These are phyloP conservation scores for Drosophila chauvacae DNA, from an alignment of 1,140 invertebrate genomes.

Conservation along the genomic window DNA sequence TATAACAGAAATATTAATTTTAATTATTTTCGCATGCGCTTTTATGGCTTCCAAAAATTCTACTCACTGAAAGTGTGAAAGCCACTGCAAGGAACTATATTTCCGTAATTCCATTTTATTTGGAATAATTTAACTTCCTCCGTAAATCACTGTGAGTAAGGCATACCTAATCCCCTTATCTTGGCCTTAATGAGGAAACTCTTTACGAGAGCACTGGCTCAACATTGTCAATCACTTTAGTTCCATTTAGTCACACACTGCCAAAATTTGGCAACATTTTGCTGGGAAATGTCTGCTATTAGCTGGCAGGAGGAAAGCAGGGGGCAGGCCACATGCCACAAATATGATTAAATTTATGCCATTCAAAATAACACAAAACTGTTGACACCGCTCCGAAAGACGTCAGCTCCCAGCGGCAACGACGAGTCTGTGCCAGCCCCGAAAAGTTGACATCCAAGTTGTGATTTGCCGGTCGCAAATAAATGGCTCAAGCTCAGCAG, in stretches of 20 bases:
- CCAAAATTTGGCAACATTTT: conserved; percentile 9
- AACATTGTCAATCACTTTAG: conserved; percentile 33
- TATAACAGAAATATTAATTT: background rate
- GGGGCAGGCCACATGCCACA: conserved; percentile 32
- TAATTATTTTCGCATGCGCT: background rate
- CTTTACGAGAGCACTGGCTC: conserved; percentile 11
- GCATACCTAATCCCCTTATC: background rate
- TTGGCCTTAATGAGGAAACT: conserved; percentile 9
- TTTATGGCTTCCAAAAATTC: background rate
- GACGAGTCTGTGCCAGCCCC: conserved; percentile 5
- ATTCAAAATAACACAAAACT: conserved; percentile 58
- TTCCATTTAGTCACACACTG: conserved; percentile 27
- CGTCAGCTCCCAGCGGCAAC: conserved; percentile 39
- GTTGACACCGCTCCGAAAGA: conserved; percentile 44
- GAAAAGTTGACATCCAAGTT: conserved; percentile 48
- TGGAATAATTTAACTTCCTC: background rate
- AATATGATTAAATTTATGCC: conserved; percentile 73
- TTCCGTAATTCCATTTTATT: conserved; percentile 5
- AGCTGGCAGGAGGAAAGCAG: background rate
- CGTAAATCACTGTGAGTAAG: background rate
- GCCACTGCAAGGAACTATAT: background rate
- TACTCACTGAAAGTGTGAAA: too few relatives aligned
- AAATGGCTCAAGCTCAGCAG: conserved; percentile 34
- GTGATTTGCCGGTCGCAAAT: conserved; percentile 43
- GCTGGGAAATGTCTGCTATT: conserved; percentile 8